Conservation (phyloP, 23 tunicate genomes). For the Oikopleura albicans region DNA sequence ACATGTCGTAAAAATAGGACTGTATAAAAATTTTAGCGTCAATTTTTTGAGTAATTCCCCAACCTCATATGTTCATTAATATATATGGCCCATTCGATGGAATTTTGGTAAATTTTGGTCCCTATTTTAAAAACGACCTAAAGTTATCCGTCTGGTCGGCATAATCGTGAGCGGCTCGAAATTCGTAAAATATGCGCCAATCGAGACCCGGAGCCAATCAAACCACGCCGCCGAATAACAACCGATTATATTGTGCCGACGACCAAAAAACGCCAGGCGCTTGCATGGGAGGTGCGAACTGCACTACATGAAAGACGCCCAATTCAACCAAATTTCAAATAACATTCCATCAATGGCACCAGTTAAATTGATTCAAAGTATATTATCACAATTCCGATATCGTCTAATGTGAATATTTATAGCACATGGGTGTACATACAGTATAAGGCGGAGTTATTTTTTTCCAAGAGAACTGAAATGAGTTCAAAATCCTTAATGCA, state of each 20-base stretch:
- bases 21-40: too few relatives aligned
- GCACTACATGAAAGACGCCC: background rate
- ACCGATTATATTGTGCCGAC: slow-evolving; percentile 94
- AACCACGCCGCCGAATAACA: slow-evolving; percentile 3
- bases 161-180: background rate
- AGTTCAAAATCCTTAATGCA: too few relatives aligned
- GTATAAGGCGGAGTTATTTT: too few relatives aligned
- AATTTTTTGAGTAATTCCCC: too few relatives aligned
- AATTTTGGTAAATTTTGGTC: background rate
- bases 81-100: background rate
- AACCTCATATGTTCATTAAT: too few relatives aligned
- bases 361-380: too few relatives aligned
- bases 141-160: background rate
- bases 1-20: too few relatives aligned
- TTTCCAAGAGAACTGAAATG: too few relatives aligned
- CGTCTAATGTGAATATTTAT: too few relatives aligned
- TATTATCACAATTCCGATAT: too few relatives aligned
- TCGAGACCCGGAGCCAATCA: background rate
- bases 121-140: background rate
- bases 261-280: slow-evolving; percentile 69
- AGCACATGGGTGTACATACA: too few relatives aligned
- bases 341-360: too few relatives aligned
- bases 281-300: slow-evolving; percentile 77
- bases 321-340: background rate
- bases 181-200: background rate